Evolutionary conservation across 2,797 vertebrate genomes (phyloP).

Genomic region (Cryptoblepharus egeriae): DNA sequence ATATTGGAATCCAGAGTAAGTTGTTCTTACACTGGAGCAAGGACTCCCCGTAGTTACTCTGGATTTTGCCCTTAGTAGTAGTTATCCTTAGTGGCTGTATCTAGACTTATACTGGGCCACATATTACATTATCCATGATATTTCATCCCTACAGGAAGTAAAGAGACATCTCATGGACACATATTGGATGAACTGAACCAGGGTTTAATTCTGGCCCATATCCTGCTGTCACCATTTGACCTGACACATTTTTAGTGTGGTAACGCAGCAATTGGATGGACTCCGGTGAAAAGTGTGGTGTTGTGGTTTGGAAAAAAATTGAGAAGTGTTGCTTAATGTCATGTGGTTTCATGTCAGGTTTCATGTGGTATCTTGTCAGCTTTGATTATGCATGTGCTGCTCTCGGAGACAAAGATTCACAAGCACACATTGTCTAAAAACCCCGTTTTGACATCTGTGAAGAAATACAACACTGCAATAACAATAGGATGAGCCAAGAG

Average conservation of each 20-base stretch:
- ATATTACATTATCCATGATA: not conserved
- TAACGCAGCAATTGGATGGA: not conserved
- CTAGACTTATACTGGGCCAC: not conserved
- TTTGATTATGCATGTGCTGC: conserved; percentile 6
- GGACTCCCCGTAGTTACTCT: too few species aligned
- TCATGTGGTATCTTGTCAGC: conserved; percentile 14
- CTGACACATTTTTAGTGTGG: not conserved
- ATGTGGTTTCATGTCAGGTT: conserved; percentile 17
- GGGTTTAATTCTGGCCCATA: not conserved
- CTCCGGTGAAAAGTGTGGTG: not conserved
- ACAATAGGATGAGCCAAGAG: not conserved
- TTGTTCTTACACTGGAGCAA: too few species aligned
- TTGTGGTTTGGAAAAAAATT: not conserved
- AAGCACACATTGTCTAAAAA: conserved; percentile 24
- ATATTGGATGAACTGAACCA: not conserved
- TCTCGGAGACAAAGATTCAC: not conserved
- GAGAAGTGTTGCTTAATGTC: conserved; percentile 26
- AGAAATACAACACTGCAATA: conserved; percentile 15
- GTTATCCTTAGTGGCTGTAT: not conserved
- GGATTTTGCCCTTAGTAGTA: too few species aligned
- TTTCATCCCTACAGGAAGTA: not conserved
- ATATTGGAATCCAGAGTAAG: too few species aligned
- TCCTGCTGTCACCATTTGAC: not conserved
- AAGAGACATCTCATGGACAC: not conserved
- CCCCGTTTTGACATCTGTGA: not conserved